Percentiles rank a stretch among this genome's conserved stretches.
These are phyloP conservation scores for Manduca sexta DNA, from an alignment of 1,140 invertebrate genomes.

Conservation along the genomic window DNA sequence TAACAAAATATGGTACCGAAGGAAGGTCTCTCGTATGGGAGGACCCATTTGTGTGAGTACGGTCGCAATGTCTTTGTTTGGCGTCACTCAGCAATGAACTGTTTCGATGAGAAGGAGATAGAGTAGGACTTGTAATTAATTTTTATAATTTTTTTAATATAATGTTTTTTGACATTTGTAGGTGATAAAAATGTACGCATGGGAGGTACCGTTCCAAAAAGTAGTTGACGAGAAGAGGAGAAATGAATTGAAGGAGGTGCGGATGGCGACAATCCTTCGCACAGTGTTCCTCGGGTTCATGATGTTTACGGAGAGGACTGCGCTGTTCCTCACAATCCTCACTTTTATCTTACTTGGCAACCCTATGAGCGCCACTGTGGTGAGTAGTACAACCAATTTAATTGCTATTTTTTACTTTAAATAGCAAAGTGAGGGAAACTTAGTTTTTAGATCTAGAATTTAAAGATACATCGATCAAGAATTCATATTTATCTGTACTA, in stretches of 20 bases:
- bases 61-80: no score
- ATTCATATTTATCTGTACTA: no score
- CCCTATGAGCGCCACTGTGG: conserved; percentile 77
- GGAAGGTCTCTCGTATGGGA: no score
- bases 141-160: no score
- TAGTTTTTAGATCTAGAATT: neutral
- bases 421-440: no score
- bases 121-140: no score
- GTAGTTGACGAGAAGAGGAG: conserved; percentile 66
- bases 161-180: conserved; percentile 25
- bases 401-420: no score
- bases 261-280: conserved; percentile 76
- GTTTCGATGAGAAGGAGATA: no score
- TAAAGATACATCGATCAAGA: no score
- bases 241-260: conserved; percentile 51
- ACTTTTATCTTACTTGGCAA: conserved; percentile 78
- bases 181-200: conserved; percentile 77
- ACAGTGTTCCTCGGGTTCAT: conserved; percentile 83
- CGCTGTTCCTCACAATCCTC: conserved; percentile 81
- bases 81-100: no score
- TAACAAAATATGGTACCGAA: no score
- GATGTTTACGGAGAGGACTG: conserved; percentile 80
- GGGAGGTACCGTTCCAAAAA: conserved; percentile 81
- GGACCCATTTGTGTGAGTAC: no score
- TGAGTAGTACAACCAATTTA: conserved; percentile 41